These are phyloP conservation scores for Plebejus anna DNA, from an alignment of 2,888 invertebrate genomes.

Conservation along the genomic window DNA sequence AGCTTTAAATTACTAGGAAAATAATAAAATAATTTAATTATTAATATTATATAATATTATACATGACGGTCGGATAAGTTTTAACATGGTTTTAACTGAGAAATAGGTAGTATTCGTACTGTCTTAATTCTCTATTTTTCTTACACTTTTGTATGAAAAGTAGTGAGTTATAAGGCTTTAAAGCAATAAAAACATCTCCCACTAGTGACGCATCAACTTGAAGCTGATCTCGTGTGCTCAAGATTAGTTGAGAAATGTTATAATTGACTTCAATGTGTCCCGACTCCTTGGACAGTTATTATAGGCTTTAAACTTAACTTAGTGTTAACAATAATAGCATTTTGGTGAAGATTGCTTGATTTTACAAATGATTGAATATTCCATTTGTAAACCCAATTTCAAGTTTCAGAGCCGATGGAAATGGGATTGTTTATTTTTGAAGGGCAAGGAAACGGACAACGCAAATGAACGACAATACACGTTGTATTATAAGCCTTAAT, in stretches of 20 bases:
- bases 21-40: no score
- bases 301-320: constrained; percentile 24
- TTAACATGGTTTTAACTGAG: no score
- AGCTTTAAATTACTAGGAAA: no score
- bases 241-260: constrained; percentile 16
- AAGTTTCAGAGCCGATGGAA: neutral
- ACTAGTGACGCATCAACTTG: constrained; percentile 2
- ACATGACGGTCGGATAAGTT: no score
- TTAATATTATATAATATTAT: no score
- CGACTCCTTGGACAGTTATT: constrained; percentile 7
- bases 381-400: neutral
- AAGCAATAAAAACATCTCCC: neutral
- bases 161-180: neutral
- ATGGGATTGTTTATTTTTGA: neutral
- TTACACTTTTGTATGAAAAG: neutral
- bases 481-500: neutral
- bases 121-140: neutral
- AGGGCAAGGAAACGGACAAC: neutral
- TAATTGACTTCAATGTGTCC: constrained; percentile 1
- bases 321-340: constrained; percentile 16
- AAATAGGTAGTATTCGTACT: no score
- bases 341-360: neutral
- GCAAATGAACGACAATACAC: neutral
- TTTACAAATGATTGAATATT: neutral
- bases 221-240: constrained; percentile 1